phyloP scores from a whole-genome alignment of 2,797 vertebrate genomes.

The Antrozous pallidus region DNA sequence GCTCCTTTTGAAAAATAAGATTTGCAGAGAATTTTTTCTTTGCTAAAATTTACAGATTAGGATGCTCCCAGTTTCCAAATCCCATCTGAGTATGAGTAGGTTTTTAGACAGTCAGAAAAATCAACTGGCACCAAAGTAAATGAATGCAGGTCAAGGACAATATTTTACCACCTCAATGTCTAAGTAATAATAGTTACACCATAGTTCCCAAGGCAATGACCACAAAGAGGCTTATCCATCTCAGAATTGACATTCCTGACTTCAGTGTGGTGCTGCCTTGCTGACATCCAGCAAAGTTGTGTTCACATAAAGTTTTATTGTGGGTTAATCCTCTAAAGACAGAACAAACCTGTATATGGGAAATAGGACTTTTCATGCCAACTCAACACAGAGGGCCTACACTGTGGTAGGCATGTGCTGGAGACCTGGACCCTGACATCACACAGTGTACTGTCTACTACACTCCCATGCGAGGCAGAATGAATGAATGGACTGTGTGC shows the following conservation, averaged over 20 bases:
- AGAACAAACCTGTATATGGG: neutral
- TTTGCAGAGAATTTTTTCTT: neutral
- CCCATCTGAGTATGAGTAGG: neutral
- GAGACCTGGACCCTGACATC: neutral
- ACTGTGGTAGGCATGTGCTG: fast-evolving
- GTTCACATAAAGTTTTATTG: neutral
- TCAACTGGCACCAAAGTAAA: neutral
- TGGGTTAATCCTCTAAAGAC: neutral
- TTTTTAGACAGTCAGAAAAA: neutral
- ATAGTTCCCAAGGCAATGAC: neutral
- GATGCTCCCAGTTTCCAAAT: neutral
- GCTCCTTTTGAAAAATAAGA: neutral
- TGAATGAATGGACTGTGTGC: fast-evolving
- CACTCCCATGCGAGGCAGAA: neutral
- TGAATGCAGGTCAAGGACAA: neutral
- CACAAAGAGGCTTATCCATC: neutral
- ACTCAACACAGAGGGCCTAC: neutral
- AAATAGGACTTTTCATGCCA: neutral
- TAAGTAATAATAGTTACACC: neutral
- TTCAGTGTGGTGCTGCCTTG: neutral
- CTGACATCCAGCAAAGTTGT: neutral
- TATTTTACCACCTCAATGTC: too few relatives aligned
- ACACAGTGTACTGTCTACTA: neutral
- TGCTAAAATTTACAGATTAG: neutral
- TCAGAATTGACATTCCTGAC: neutral